Conservation (phyloP, 2,888 invertebrate genomes). For the Plagiodera versicolora region DNA sequence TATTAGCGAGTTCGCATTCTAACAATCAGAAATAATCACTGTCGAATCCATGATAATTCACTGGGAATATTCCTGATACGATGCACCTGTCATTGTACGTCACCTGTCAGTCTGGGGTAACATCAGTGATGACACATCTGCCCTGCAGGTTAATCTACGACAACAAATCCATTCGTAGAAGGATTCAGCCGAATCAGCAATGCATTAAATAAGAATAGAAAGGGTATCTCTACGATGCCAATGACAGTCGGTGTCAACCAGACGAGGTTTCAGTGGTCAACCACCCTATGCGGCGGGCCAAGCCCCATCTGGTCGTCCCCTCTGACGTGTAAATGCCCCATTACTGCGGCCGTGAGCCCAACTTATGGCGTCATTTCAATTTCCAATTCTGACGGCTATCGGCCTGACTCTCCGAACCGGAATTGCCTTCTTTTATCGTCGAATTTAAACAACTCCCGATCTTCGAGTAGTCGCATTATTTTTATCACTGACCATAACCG, state of each 20-base stretch:
- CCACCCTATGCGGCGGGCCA: slow-evolving; percentile 33
- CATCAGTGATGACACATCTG: not conserved
- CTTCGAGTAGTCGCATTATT: slow-evolving; percentile 36
- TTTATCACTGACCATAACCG: slow-evolving; percentile 33
- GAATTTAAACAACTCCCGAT: slow-evolving; percentile 41
- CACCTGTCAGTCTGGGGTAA: too few relatives aligned
- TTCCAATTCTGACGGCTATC: slow-evolving; percentile 53
- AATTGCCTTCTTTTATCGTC: slow-evolving; percentile 41
- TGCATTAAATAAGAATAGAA: slow-evolving; percentile 33
- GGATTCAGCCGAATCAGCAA: slow-evolving; percentile 18
- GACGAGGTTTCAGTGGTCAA: slow-evolving; percentile 27
- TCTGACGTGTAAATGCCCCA: slow-evolving; percentile 54
- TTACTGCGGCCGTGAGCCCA: slow-evolving; percentile 50
- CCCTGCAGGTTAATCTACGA: not conserved
- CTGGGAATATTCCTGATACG: too few relatives aligned
- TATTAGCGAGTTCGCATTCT: too few relatives aligned
- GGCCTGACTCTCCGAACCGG: slow-evolving; percentile 31
- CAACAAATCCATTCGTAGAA: not conserved
- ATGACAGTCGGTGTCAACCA: slow-evolving; percentile 33
- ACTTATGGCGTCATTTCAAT: slow-evolving; percentile 54
- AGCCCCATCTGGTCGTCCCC: slow-evolving; percentile 45
- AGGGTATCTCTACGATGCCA: too few relatives aligned
- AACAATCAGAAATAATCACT: too few relatives aligned
- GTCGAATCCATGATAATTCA: too few relatives aligned
- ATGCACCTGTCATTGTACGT: too few relatives aligned